Evolutionary conservation across 2,113 vertebrate species (phyloP), one percentile per base, ranked within the genome.

Genomic region (Nipponia nippon): DNA sequence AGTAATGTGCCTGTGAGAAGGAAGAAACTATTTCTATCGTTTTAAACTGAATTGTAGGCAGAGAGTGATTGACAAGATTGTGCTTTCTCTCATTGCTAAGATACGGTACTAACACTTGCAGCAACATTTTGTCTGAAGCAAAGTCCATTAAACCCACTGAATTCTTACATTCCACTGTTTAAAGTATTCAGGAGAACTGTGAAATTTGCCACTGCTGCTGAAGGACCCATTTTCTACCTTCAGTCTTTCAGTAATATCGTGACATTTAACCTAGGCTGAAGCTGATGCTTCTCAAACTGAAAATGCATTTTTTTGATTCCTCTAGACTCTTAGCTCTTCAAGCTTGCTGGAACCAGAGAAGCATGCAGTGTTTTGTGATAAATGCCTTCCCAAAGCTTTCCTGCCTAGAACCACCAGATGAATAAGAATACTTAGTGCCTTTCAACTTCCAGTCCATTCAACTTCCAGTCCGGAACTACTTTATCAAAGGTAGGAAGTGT

Each of bases 1-100:
- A 90, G 70, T 83, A 81, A 90, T 88, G 93, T 94, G 97, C 71
- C 89, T 88, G 78, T 50, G 84, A 90, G 94, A 90, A 96, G 91
- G 84, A 97, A 80, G 93, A 90, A 92, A 59, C 82, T 79, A 58
- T 94, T 95, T 78, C 73, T 56, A 7, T 85, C 19, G 1, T 80
- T 95, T 92, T 55, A 67, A 96, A 88, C 46, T 75, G 84, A 91
- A 49, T 20, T 55, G 59, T 66, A 70, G 91, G 59, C 83, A 75
- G 21, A 77, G 56, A 13, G 36, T 50, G 38, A 81, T 75, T 67
- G 77, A 76, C 2, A 15, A 77, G 65, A 42, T 25, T 53, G 56
- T 38, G 46, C 27, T 79, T 92, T 89, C 34, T 56, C 63, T 84
- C 79, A n/a, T 78, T 81, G 66, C 44, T 29, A 32, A 85, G 83